Conservation (phyloP, 2,888 invertebrate species). For the Schizotus pectinicornis region DNA sequence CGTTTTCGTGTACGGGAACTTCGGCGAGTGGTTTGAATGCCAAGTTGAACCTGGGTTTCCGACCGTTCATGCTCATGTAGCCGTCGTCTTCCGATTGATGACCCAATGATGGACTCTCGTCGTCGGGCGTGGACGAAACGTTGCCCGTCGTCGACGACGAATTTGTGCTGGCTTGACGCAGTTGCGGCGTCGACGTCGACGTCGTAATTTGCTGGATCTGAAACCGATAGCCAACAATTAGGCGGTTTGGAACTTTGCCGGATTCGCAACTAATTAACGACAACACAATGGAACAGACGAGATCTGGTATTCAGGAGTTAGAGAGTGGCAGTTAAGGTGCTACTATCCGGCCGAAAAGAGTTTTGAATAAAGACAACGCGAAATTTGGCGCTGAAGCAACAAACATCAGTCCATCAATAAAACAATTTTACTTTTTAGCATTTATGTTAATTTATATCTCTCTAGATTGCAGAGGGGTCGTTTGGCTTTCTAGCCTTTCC, state of each 20-base stretch:
- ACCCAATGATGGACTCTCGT: conserved; percentile 80
- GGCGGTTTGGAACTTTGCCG: too few species aligned
- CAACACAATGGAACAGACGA: too few species aligned
- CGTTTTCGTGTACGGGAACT: conserved; percentile 59
- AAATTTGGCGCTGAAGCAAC: not conserved
- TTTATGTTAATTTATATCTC: too few species aligned
- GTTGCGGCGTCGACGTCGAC: conserved; percentile 52
- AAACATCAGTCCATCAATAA: conserved; percentile 3
- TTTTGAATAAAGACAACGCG: too few species aligned
- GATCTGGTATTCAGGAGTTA: too few species aligned
- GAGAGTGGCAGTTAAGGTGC: too few species aligned
- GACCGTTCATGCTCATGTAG: conserved; percentile 91
- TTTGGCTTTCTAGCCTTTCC: too few species aligned
- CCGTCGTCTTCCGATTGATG: conserved; percentile 91
- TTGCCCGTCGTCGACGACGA: conserved; percentile 60
- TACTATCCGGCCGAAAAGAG: too few species aligned
- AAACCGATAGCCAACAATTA: conserved; percentile 24
- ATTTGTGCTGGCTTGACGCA: conserved; percentile 57
- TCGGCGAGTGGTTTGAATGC: conserved; percentile 71
- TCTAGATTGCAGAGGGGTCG: too few species aligned
- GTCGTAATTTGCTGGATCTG: conserved; percentile 59
- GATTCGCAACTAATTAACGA: too few species aligned
- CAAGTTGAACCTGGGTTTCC: conserved; percentile 77
- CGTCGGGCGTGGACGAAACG: conserved; percentile 61
- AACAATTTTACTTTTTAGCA: too few species aligned